Evolutionary conservation across 1,140 invertebrate species (phyloP).

Genomic region (Trialeurodes vaporariorum): DNA sequence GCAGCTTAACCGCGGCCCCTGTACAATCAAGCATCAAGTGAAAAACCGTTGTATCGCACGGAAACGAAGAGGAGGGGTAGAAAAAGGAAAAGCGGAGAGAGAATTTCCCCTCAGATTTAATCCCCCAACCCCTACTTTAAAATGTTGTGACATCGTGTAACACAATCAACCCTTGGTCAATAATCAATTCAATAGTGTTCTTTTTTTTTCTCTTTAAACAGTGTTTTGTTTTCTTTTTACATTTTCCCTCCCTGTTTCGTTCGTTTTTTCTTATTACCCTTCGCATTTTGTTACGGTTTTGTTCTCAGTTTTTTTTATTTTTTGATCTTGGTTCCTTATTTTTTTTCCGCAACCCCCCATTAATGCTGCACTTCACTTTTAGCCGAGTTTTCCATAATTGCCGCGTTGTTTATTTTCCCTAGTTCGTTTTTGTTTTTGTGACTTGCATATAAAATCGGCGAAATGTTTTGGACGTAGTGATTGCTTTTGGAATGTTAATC

Average conservation of each 20-base stretch:
- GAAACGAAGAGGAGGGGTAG: not conserved
- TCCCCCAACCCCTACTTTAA: not conserved
- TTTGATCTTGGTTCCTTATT: not conserved
- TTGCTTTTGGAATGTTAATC: not conserved
- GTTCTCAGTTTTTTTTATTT: not conserved
- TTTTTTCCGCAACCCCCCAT: no score
- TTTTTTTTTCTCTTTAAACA: no score
- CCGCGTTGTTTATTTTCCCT: no score
- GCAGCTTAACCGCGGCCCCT: slow-evolving; percentile 5
- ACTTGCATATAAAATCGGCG: no score
- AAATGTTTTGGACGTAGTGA: not conserved
- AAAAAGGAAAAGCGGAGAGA: no score
- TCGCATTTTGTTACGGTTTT: slow-evolving; percentile 1
- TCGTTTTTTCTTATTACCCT: no score
- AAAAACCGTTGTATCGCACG: not conserved
- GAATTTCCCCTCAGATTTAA: not conserved
- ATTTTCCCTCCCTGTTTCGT: not conserved
- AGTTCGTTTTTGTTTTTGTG: no score
- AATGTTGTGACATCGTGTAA: not conserved
- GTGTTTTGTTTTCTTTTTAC: not conserved
- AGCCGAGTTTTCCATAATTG: no score
- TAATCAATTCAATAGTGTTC: slow-evolving; percentile 1
- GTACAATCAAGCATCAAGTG: not conserved
- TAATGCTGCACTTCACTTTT: no score
- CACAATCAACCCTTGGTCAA: not conserved